Base-by-base conservation (phyloP, 2,797 vertebrate species). In the Tenualosa thibaudeaui region DNA sequence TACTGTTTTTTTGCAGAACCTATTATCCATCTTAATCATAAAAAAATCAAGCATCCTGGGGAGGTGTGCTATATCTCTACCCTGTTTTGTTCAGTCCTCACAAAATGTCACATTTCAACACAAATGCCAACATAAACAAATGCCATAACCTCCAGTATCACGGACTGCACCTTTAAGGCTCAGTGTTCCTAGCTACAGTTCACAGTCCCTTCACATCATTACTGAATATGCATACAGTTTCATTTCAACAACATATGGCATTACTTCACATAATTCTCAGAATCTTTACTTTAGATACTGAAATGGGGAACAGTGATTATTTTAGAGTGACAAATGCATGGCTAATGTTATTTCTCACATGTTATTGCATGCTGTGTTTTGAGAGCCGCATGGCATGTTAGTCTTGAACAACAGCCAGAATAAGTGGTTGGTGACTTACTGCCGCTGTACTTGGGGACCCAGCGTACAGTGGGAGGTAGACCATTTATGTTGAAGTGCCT, bases 401-500 rank as follows among this genome's bases (percentile, higher is more conserved):
- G 22, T 62, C 6, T 62, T 62, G 58, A 62, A 24, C 58, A 9
- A 24, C 22, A 62, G 58, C 22, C 58, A 62, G 58, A 84, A 3
- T 24, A 19, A 81, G 49, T 46, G 22, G 40, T 53, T 81, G 31
- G n/a, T 7, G 90, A 98, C 98, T 98, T 94, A 99, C 98, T 98
- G 89, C 98, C 98, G 49, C 97, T 99, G 91, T 99, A 99, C 92
- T 99, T 99, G 83, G 98, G 98, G 87, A 99, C 93, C 98, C 98
- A 99, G 89, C 96, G 96, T 83, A 99, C 98, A 10, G 95, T 94
- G 89, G 97, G 95, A 12, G 97, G 95, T 88, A 99, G 96, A 82
- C 98, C 97, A 1, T 97, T 98, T 94, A 99, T 99, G 93, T 98
- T 98, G 83, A 99, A 98, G 94, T 99, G 98, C 89, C 97, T 98